Percentiles rank a stretch among this genome's conserved stretches.
Evolutionary conservation across 1,140 invertebrate genomes (phyloP).

Genomic region (Dreissena rostriformis): DNA sequence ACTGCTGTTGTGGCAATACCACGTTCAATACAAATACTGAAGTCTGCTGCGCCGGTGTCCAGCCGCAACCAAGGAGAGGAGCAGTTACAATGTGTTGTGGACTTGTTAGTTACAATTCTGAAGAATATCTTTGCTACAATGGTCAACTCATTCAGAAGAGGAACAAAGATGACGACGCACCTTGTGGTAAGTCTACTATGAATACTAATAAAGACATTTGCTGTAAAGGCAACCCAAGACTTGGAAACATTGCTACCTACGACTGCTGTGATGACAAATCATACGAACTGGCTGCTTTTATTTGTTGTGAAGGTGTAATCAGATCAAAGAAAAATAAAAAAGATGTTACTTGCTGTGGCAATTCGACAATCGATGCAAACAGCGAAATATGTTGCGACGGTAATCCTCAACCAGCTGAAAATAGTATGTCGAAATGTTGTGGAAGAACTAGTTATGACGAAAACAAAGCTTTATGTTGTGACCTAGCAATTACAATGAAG

Average conservation of each 20-base stretch:
- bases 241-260: neutral
- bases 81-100: constrained; percentile 41
- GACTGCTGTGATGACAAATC: constrained; percentile 48
- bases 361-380: constrained; percentile 41
- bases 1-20: constrained; percentile 55
- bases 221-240: constrained; percentile 38
- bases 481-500: constrained; percentile 37
- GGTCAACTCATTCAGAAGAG: constrained; percentile 31
- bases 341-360: constrained; percentile 47
- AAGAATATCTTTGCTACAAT: constrained; percentile 46
- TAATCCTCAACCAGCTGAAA: constrained; percentile 30
- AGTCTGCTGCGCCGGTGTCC: constrained; percentile 44
- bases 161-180: constrained; percentile 32
- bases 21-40: constrained; percentile 50
- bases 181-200: constrained; percentile 50
- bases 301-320: constrained; percentile 41
- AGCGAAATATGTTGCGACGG: constrained; percentile 49
- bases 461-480: constrained; percentile 37
- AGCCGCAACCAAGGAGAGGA: constrained; percentile 37
- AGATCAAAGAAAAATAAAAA: constrained; percentile 27
- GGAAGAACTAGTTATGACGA: constrained; percentile 36
- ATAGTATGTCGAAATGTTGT: constrained; percentile 17
- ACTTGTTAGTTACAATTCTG: constrained; percentile 31
- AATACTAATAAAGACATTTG: constrained; percentile 53
- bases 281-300: constrained; percentile 5